Conservation (phyloP, 2,113 vertebrate genomes). For the Gopherus evgoodei region DNA sequence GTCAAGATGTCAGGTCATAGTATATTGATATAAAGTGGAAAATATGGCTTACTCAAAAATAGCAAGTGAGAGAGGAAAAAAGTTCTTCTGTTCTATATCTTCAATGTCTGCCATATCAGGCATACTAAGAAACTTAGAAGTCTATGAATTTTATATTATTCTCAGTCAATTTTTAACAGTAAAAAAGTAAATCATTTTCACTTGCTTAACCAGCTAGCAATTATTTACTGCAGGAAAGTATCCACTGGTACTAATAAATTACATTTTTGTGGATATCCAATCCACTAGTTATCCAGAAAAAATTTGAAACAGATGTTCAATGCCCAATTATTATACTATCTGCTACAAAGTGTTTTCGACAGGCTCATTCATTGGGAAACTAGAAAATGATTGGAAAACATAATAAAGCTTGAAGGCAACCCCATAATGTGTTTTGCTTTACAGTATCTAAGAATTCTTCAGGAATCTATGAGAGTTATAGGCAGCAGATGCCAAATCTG, state of each 20-base stretch:
- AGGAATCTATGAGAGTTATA: background rate
- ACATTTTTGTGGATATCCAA: conserved; percentile 4
- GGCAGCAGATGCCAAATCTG: conserved; percentile 31
- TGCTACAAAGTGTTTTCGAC: conserved; percentile 53
- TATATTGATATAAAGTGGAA: background rate
- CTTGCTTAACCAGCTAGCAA: background rate
- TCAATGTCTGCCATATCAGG: background rate
- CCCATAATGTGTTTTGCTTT: background rate
- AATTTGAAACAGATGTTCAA: conserved; percentile 39
- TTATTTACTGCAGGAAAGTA: conserved; percentile 16
- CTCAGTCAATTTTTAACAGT: conserved; percentile 1
- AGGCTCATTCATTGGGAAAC: conserved; percentile 53
- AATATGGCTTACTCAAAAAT: conserved; percentile 9
- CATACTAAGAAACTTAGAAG: background rate
- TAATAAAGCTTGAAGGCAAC: conserved; percentile 64
- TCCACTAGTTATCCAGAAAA: conserved; percentile 33
- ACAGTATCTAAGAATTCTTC: too few species aligned
- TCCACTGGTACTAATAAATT: conserved; percentile 28
- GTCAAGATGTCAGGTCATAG: background rate
- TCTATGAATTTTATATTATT: conserved; percentile 8
- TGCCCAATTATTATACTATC: conserved; percentile 45
- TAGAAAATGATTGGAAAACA: conserved; percentile 54
- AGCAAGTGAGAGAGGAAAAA: background rate
- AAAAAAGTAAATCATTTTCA: conserved; percentile 43
- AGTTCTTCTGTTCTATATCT: background rate